Evolutionary conservation across 2,888 invertebrate species (phyloP).

Genomic region (Lottia gigantea): DNA sequence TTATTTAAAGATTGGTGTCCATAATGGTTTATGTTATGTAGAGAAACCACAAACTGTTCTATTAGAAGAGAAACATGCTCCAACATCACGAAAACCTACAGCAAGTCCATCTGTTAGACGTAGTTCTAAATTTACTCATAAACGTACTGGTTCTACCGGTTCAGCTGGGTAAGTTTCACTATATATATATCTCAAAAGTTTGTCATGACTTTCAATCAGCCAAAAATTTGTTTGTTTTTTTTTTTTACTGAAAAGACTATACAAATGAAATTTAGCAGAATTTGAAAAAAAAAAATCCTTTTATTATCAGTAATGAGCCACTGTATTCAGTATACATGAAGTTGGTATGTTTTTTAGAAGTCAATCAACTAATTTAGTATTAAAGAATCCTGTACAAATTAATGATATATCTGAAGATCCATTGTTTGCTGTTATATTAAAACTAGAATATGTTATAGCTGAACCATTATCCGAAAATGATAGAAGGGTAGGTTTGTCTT

Average conservation of each 20-base stretch:
- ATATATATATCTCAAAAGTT: too few species aligned
- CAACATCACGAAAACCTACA: constrained; percentile 41
- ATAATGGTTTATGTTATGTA: constrained; percentile 70
- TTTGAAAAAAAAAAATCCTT: too few species aligned
- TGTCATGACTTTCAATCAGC: too few species aligned
- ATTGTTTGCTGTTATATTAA: constrained; percentile 63
- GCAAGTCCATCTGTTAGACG: constrained; percentile 51
- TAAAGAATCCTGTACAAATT: constrained; percentile 59
- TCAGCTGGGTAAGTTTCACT: constrained; percentile 15
- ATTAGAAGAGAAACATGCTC: constrained; percentile 47
- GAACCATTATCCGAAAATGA: constrained; percentile 61
- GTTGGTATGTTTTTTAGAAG: neutral
- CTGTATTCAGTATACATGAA: too few species aligned
- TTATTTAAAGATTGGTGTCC: constrained; percentile 68
- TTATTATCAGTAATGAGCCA: too few species aligned
- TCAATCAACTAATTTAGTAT: constrained; percentile 38
- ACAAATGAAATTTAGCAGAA: too few species aligned
- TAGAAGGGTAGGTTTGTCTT: constrained; percentile 46
- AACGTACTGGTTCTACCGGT: constrained; percentile 30
- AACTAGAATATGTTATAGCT: constrained; percentile 63
- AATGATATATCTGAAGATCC: constrained; percentile 63
- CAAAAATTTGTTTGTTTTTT: too few species aligned
- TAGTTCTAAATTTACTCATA: constrained; percentile 39
- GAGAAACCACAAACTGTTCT: constrained; percentile 68
- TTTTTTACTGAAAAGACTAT: too few species aligned